Conservation (phyloP, 2,113 vertebrate genomes). For the Ctenomys sociabilis region DNA sequence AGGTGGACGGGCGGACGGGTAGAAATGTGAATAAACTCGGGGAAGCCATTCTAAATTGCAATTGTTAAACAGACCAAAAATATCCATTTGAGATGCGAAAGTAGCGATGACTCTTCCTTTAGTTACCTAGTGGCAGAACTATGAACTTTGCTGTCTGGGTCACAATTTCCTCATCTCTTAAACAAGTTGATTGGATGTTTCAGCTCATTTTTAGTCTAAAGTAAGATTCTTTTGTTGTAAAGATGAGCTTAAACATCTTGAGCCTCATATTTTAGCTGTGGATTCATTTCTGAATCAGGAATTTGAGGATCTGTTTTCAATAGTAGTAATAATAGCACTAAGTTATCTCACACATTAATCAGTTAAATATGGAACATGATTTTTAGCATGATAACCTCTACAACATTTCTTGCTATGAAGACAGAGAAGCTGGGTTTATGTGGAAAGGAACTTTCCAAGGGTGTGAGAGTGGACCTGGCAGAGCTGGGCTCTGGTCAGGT, state of each 20-base stretch:
- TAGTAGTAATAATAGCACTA: conserved; percentile 18
- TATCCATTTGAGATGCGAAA: neutral
- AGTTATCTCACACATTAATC: neutral
- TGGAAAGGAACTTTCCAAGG: neutral
- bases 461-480: neutral
- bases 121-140: neutral
- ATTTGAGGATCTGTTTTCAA: conserved; percentile 41
- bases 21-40: neutral
- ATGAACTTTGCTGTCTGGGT: neutral
- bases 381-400: neutral
- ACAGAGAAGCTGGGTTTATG: neutral
- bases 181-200: neutral
- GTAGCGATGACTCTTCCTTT: neutral
- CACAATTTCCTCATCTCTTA: neutral
- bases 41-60: neutral
- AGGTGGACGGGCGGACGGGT: no score
- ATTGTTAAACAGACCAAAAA: neutral
- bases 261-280: neutral
- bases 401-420: neutral
- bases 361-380: conserved; percentile 12
- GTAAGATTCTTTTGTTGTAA: neutral
- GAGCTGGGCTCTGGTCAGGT: neutral
- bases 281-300: conserved; percentile 21
- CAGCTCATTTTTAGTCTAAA: conserved; percentile 4
- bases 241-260: neutral